phyloP scores from a whole-genome alignment of 2,113 vertebrate species.

The Galeopterus variegatus region DNA sequence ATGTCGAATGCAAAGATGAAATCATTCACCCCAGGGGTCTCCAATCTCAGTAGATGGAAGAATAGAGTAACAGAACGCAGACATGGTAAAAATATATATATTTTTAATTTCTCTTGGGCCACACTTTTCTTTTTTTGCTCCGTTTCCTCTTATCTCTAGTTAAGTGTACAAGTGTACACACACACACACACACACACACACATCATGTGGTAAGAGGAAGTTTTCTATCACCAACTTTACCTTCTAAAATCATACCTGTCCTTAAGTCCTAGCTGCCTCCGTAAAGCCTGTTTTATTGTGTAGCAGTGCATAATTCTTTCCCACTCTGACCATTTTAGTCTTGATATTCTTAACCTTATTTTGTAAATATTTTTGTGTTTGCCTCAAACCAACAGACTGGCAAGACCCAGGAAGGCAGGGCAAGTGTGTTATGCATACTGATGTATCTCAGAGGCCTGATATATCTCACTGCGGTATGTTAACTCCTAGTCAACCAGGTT shows the following conservation, averaged over 20 bases:
- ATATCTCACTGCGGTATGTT: not conserved
- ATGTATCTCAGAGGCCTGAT: not conserved
- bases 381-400: not conserved
- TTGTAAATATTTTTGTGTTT: constrained; percentile 53
- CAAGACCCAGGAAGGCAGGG: not conserved
- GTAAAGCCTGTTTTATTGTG: not conserved
- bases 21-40: not conserved
- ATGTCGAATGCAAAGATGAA: constrained; percentile 32
- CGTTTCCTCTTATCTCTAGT: not conserved
- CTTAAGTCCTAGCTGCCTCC: not conserved
- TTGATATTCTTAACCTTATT: constrained; percentile 16
- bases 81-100: not conserved
- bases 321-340: not conserved
- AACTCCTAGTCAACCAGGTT: not conserved
- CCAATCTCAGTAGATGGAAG: not conserved
- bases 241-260: constrained; percentile 4
- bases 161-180: not conserved
- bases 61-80: not conserved
- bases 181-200: not conserved
- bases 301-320: not conserved
- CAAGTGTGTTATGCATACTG: not conserved
- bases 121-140: not conserved
- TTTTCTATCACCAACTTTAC: not conserved
- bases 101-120: not conserved
- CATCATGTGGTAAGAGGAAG: not conserved